Percentiles rank a stretch among this genome's conserved stretches.
These are phyloP conservation scores for Chunga burmeisteri DNA, from an alignment of 2,113 vertebrate species.

Conservation along the genomic window DNA sequence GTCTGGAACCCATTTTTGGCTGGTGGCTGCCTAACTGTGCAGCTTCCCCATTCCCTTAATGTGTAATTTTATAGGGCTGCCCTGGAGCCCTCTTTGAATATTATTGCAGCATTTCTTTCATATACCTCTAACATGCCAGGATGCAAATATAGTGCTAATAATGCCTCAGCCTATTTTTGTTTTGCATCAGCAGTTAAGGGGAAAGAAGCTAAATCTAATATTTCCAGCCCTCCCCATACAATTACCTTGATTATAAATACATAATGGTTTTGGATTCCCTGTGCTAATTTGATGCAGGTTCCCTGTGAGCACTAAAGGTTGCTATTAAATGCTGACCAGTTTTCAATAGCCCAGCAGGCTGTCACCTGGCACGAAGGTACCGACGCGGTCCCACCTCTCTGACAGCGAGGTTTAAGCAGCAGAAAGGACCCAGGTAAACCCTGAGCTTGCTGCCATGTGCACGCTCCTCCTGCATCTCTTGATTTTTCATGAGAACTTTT, in stretches of 20 bases:
- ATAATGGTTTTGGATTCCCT: not conserved
- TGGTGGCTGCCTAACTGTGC: not conserved
- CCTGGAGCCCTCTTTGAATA: not conserved
- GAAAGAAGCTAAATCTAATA: not conserved
- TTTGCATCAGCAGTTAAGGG: not conserved
- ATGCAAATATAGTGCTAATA: not conserved
- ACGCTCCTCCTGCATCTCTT: not conserved
- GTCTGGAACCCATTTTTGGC: not conserved
- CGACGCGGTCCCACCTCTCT: not conserved
- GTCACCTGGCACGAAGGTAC: constrained; percentile 43
- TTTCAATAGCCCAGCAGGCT: not conserved
- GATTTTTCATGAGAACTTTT: constrained; percentile 37
- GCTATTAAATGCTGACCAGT: not conserved
- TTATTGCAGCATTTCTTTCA: not conserved
- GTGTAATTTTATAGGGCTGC: not conserved
- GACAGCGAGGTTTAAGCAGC: not conserved
- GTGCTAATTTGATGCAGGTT: not conserved
- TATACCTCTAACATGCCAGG: not conserved
- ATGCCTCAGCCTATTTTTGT: not conserved
- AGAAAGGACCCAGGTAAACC: not conserved
- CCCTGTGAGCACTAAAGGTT: not conserved
- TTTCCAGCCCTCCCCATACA: not conserved
- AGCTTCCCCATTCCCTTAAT: not conserved
- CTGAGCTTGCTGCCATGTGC: not conserved
- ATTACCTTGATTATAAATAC: not conserved